Conservation (phyloP, 1,140 invertebrate species). For the Drosophila ogumai region DNA sequence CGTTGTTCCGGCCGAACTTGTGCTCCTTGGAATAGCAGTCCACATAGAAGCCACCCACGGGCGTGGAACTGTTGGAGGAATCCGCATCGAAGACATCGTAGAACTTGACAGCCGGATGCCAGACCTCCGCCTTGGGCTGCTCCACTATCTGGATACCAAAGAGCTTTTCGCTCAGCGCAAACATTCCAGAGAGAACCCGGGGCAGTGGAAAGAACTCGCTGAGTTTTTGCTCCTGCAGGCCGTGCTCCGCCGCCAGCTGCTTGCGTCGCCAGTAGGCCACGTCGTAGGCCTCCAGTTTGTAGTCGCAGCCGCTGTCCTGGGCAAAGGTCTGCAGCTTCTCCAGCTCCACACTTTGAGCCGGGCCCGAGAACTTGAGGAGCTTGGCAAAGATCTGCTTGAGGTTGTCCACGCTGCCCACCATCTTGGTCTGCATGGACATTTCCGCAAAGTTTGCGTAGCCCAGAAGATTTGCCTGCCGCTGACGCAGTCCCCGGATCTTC, state of each 20-base stretch:
- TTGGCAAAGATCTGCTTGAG: slow-evolving; percentile 90
- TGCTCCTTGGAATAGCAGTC: slow-evolving; percentile 91
- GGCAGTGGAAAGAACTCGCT: slow-evolving; percentile 94
- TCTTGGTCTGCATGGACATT: slow-evolving; percentile 97
- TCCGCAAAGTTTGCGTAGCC: slow-evolving; percentile 93
- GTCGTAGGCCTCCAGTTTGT: slow-evolving; percentile 92
- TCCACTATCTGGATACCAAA: slow-evolving; percentile 94
- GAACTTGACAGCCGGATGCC: slow-evolving; percentile 94
- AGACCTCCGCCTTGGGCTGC: slow-evolving; percentile 88
- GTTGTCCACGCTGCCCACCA: slow-evolving; percentile 93
- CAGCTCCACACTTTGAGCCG: slow-evolving; percentile 92
- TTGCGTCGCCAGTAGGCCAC: slow-evolving; percentile 94
- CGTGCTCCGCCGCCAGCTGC: slow-evolving; percentile 88
- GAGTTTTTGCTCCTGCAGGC: slow-evolving; percentile 90
- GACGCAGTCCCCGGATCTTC: slow-evolving; percentile 89
- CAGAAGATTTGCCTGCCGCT: slow-evolving; percentile 90
- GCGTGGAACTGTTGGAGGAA: slow-evolving; percentile 85
- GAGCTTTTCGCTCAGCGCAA: slow-evolving; percentile 90
- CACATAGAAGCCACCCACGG: slow-evolving; percentile 92
- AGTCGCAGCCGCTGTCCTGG: slow-evolving; percentile 89
- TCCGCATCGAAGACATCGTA: slow-evolving; percentile 93
- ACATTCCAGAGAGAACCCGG: slow-evolving; percentile 91
- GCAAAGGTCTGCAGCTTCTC: slow-evolving; percentile 91
- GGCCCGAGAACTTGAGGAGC: slow-evolving; percentile 88
- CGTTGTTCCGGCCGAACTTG: slow-evolving; percentile 86